Percentiles rank a stretch among this genome's conserved stretches.
These are phyloP conservation scores for Gobio gobio DNA, from an alignment of 2,113 vertebrate species.

Conservation along the genomic window DNA sequence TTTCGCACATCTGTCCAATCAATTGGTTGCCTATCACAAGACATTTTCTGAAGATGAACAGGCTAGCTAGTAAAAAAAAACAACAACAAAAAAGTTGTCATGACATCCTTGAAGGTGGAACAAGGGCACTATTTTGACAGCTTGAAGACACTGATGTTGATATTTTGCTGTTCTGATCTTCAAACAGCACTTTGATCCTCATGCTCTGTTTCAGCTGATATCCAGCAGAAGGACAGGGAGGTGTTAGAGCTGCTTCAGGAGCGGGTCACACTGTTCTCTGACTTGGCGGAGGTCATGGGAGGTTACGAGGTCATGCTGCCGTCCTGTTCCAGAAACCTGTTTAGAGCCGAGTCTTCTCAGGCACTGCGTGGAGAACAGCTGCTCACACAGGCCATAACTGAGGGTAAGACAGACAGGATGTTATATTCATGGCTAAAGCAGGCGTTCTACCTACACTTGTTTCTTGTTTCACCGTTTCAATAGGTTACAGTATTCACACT, in stretches of 20 bases:
- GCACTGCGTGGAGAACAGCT: constrained; percentile 81
- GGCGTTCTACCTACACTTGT: neutral
- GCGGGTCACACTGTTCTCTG: constrained; percentile 85
- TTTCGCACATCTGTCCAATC: neutral
- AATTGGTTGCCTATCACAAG: neutral
- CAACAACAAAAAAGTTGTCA: neutral
- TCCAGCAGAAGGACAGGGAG: constrained; percentile 85
- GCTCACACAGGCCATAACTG: constrained; percentile 82
- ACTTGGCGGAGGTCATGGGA: constrained; percentile 80
- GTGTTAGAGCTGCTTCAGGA: constrained; percentile 86
- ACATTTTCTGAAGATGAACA: neutral
- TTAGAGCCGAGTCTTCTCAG: constrained; percentile 81
- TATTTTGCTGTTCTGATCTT: neutral
- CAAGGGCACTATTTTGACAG: neutral
- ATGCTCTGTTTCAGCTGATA: constrained; percentile 75
- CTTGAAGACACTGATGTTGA: neutral
- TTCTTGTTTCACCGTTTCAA: neutral
- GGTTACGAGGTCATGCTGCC: constrained; percentile 73
- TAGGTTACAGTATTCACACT: neutral
- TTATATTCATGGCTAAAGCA: neutral
- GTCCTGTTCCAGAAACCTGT: constrained; percentile 76
- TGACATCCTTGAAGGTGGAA: neutral
- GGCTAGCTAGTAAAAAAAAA: neutral
- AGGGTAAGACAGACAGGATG: constrained; percentile 72
- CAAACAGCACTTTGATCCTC: neutral